phyloP scores from a whole-genome alignment of 2,113 vertebrate genomes.

The Micromys minutus region DNA sequence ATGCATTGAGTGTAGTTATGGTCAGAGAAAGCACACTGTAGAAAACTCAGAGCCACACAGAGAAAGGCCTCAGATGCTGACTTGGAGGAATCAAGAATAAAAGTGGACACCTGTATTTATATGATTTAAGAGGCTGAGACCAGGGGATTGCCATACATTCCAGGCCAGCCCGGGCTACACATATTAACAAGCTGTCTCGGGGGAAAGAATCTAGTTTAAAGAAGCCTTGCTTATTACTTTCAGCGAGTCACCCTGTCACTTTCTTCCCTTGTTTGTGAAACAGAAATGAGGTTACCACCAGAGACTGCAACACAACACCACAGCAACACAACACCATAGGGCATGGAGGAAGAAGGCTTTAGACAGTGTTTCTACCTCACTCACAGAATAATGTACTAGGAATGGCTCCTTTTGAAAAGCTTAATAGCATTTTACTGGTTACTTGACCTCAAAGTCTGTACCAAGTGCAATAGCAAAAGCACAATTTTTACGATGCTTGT shows the following conservation, averaged over 20 bases:
- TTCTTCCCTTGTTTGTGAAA: slow-evolving; percentile 53
- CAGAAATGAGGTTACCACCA: not conserved
- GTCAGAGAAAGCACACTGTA: not conserved
- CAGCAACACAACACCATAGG: not conserved
- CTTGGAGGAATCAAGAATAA: not conserved
- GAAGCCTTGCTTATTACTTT: not conserved
- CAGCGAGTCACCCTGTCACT: not conserved
- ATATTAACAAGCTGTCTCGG: not conserved
- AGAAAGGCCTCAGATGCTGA: not conserved
- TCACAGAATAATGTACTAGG: slow-evolving; percentile 34
- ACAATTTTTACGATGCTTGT: slow-evolving; percentile 16
- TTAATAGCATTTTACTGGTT: slow-evolving; percentile 55
- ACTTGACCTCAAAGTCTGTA: slow-evolving; percentile 48
- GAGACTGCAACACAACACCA: not conserved
- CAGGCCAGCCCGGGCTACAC: no score
- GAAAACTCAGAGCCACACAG: not conserved
- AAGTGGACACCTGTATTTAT: no score
- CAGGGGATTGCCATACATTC: not conserved
- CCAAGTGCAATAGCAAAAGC: not conserved
- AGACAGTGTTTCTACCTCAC: slow-evolving; percentile 14
- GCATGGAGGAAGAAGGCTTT: not conserved
- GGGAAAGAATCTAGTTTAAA: not conserved
- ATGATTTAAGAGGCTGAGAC: not conserved
- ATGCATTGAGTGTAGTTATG: not conserved
- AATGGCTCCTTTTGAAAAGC: not conserved